These are phyloP conservation scores for Herpetotheres cachinnans DNA, from an alignment of 2,113 vertebrate genomes.

Conservation along the genomic window DNA sequence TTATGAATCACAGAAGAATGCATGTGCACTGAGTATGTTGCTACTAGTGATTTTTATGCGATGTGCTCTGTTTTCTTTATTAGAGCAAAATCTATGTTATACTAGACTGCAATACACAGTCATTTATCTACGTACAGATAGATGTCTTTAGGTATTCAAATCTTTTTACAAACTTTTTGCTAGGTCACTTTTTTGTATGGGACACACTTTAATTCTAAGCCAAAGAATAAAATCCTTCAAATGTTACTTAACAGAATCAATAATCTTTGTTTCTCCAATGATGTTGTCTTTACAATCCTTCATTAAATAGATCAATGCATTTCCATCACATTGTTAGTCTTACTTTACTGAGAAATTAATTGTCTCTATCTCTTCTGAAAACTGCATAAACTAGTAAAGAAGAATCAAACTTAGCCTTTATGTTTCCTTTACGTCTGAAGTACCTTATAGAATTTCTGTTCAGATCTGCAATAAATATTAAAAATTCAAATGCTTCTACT, in stretches of 20 bases:
- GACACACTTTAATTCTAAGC: not conserved
- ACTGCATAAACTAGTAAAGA: not conserved
- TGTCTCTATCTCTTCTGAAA: not conserved
- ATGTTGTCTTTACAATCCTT: conserved; percentile 18
- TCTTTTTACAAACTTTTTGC: not conserved
- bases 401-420: not conserved
- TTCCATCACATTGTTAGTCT: conserved; percentile 31
- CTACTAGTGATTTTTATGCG: not conserved
- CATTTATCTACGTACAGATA: not conserved
- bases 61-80: not conserved
- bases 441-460: not conserved
- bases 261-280: not conserved
- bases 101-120: not conserved
- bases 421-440: not conserved
- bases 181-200: not conserved
- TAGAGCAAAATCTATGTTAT: not conserved
- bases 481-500: not conserved
- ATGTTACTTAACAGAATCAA: conserved; percentile 12
- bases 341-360: conserved; percentile 33
- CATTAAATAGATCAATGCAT: conserved; percentile 27
- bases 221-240: conserved; percentile 8
- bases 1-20: not conserved
- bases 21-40: not conserved
- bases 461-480: not conserved
- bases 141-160: not conserved